These are phyloP conservation scores for Nomia melanderi DNA, from an alignment of 1,140 invertebrate species.

Conservation along the genomic window DNA sequence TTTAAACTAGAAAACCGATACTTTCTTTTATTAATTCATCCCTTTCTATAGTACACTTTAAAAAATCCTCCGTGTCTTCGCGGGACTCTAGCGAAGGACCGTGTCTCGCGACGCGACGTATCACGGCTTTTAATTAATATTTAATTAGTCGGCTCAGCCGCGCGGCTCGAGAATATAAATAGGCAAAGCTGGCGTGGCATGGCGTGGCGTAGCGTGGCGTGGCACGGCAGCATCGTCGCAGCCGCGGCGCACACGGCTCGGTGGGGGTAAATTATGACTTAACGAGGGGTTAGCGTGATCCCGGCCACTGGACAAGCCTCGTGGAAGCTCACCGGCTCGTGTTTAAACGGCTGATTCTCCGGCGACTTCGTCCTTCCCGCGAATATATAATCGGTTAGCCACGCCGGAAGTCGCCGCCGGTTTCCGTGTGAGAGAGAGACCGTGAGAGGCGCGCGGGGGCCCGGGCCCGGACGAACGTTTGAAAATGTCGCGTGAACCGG, in stretches of 20 bases:
- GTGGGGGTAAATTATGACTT: constrained; percentile 79
- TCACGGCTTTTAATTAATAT: constrained; percentile 53
- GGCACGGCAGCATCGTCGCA: constrained; percentile 26
- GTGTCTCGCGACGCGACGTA: too few relatives aligned
- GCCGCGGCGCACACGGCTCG: not conserved
- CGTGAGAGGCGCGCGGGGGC: too few relatives aligned
- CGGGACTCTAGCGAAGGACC: too few relatives aligned
- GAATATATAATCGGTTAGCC: constrained; percentile 68
- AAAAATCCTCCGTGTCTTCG: too few relatives aligned
- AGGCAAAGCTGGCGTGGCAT: constrained; percentile 43
- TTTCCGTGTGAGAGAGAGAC: constrained; percentile 54
- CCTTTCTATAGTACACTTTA: too few relatives aligned
- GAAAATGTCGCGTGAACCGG: too few relatives aligned
- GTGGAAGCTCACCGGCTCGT: constrained; percentile 65
- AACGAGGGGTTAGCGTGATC: constrained; percentile 80
- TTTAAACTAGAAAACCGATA: too few relatives aligned
- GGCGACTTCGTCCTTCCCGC: constrained; percentile 67
- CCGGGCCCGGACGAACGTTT: too few relatives aligned
- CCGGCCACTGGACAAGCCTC: constrained; percentile 69
- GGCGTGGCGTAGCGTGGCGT: constrained; percentile 13
- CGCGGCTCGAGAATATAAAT: constrained; percentile 59
- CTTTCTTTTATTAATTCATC: too few relatives aligned
- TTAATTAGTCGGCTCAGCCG: constrained; percentile 55
- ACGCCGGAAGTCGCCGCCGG: constrained; percentile 59
- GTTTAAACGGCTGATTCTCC: constrained; percentile 73